Evolutionary conservation across 1,140 invertebrate genomes (phyloP).

Genomic region (Drosophila nigromelanica): DNA sequence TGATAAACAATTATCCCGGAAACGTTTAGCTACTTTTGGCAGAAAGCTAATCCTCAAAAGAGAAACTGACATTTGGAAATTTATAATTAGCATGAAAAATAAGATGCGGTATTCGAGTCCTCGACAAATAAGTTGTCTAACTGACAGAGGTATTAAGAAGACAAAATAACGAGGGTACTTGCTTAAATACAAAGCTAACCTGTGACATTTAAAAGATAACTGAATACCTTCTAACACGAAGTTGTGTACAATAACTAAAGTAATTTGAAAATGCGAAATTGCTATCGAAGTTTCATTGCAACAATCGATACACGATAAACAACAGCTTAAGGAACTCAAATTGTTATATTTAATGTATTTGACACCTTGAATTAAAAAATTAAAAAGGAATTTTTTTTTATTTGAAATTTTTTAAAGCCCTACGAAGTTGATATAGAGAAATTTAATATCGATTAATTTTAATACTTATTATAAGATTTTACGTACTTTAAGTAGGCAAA

Average conservation of each 20-base stretch:
- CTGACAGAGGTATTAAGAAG: neutral
- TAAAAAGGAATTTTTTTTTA: too few relatives aligned
- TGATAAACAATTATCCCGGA: too few relatives aligned
- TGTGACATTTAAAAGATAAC: neutral
- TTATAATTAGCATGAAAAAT: neutral
- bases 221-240: neutral
- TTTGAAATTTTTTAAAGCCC: too few relatives aligned
- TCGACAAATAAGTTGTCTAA: neutral
- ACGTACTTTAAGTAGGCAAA: too few relatives aligned
- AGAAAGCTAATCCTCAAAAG: constrained; percentile 10
- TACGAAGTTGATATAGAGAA: too few relatives aligned
- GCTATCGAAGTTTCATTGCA: neutral
- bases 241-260: neutral
- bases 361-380: too few relatives aligned
- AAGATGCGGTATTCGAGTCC: neutral
- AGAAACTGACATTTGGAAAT: constrained; percentile 11
- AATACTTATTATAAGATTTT: too few relatives aligned
- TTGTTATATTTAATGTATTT: too few relatives aligned
- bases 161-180: neutral
- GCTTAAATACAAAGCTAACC: neutral
- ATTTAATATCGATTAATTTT: too few relatives aligned
- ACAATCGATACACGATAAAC: too few relatives aligned
- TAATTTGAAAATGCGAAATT: neutral
- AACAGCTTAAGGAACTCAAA: too few relatives aligned
- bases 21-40: too few relatives aligned